Evolutionary conservation across 2,113 vertebrate genomes (phyloP).

Genomic region (Deroptyus accipitrinus): DNA sequence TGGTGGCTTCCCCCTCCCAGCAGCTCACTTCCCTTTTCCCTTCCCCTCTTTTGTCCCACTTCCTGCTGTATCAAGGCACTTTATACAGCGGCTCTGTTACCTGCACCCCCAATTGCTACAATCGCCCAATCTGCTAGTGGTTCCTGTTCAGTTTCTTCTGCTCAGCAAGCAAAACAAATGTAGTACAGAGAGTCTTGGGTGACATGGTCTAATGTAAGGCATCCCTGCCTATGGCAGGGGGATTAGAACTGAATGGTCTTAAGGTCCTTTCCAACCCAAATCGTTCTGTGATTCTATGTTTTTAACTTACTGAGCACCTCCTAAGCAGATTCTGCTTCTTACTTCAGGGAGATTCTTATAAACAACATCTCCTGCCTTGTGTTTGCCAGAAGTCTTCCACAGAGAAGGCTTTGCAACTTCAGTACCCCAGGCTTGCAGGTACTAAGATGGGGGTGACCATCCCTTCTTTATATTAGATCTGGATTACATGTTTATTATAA

Average conservation of each 20-base stretch:
- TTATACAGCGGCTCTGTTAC: neutral
- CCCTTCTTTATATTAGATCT: neutral
- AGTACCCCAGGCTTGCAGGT: neutral
- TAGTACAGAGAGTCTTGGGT: neutral
- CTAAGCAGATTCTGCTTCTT: neutral
- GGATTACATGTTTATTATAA: accelerated
- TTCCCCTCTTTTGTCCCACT: neutral
- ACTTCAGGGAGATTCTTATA: neutral
- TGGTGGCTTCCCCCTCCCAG: neutral
- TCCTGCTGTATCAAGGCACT: accelerated
- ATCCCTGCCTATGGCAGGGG: no score
- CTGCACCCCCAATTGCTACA: neutral
- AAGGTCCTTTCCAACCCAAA: neutral
- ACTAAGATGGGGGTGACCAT: neutral
- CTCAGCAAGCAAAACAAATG: neutral
- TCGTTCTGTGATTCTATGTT: neutral
- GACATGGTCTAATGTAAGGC: neutral
- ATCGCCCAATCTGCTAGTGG: neutral
- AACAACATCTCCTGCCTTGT: neutral
- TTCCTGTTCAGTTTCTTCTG: neutral
- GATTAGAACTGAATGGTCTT: neutral
- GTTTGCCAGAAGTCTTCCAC: neutral
- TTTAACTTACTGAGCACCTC: neutral
- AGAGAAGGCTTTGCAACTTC: neutral
- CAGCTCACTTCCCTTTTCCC: neutral